Percentiles rank a stretch among this genome's conserved stretches.
Evolutionary conservation across 2,888 invertebrate genomes (phyloP).

Genomic region (Sturmia bella): DNA sequence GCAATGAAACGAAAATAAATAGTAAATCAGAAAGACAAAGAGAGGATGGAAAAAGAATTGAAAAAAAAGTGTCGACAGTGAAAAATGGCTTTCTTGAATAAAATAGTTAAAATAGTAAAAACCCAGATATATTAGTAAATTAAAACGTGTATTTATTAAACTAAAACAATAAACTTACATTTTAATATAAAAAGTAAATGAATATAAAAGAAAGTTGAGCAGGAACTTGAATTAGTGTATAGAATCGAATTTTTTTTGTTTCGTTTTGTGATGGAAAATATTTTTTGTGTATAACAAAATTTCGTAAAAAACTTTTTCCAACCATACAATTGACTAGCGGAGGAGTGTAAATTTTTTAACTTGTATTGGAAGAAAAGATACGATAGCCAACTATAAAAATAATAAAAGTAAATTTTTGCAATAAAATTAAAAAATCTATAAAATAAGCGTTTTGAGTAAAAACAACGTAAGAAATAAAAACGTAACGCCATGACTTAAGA

Average conservation of each 20-base stretch:
- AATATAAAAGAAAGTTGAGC: conserved; percentile 2
- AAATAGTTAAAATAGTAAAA: conserved; percentile 58
- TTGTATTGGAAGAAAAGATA: conserved; percentile 43
- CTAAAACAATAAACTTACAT: conserved; percentile 34
- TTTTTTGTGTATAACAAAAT: conserved; percentile 68
- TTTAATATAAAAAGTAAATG: conserved; percentile 9
- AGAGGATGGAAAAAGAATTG: conserved; percentile 60
- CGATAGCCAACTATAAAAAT: conserved; percentile 33
- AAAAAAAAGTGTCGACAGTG: conserved; percentile 66
- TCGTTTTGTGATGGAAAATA: conserved; percentile 66
- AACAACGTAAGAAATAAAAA: conserved; percentile 23
- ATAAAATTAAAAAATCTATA: conserved; percentile 2
- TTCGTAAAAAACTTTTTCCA: conserved; percentile 65
- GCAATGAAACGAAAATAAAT: conserved; percentile 67
- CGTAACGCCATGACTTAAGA: conserved; percentile 54
- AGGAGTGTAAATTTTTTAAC: conserved; percentile 61
- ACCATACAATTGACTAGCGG: conserved; percentile 59
- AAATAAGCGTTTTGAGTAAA: conserved; percentile 15
- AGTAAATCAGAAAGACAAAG: conserved; percentile 65
- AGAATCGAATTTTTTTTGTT: conserved; percentile 58
- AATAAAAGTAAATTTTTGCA: conserved; percentile 22
- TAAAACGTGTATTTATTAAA: conserved; percentile 58
- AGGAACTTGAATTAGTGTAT: conserved; percentile 57
- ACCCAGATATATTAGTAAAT: conserved; percentile 52
- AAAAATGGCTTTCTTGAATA: conserved; percentile 67